Base-by-base conservation (phyloP, 2,888 invertebrate species). In the Gandaritis pyraliata region DNA sequence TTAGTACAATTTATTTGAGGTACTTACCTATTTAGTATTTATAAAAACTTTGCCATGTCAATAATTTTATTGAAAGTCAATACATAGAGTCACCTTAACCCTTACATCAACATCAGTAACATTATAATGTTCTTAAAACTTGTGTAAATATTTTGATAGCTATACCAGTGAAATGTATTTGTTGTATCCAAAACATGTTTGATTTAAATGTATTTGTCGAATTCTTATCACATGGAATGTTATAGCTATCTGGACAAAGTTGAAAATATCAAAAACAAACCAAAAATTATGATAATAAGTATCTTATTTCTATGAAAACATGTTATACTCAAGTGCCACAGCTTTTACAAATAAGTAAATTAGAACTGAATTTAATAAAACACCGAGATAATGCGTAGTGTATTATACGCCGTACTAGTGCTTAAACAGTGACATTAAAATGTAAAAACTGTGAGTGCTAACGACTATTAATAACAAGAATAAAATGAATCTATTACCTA, bases 401-500 rank as follows among this genome's bases (percentile, higher is more conserved):
- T 58, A 54, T 54, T 46, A 18, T 43, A 59, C 33, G 56, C 50
- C 71, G 70, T 68, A 79, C 69, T 39, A 57, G 67, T 68, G 70
- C 62, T 73, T 69, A 77, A 73, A 66, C 64, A 70, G 75, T 77
- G 64, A 60, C 48, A 59, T 74, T 72, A 69, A 80, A 82, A 82
- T 84, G 85, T 87, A 87, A 88, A 87, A 89, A 87, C 87, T 87
- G 88, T 88, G 88, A 71, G 85, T 87, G 86, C 83, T 85, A 81
- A 80, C 66, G 70, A 72, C 77, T 82, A 82, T 78, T 70, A 81
- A 70, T 73, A 76, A 75, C 71, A 75, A 76, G 70, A 74, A 73
- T 60, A 66, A 64, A 65, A 68, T 64, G 64, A 64, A 68, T 68
- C 75, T 82, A 83, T 70, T 80, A 79, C 86, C 87, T 88, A 85